Evolutionary conservation across 2,888 invertebrate species (phyloP).

Genomic region (Agonopterix heracliana): DNA sequence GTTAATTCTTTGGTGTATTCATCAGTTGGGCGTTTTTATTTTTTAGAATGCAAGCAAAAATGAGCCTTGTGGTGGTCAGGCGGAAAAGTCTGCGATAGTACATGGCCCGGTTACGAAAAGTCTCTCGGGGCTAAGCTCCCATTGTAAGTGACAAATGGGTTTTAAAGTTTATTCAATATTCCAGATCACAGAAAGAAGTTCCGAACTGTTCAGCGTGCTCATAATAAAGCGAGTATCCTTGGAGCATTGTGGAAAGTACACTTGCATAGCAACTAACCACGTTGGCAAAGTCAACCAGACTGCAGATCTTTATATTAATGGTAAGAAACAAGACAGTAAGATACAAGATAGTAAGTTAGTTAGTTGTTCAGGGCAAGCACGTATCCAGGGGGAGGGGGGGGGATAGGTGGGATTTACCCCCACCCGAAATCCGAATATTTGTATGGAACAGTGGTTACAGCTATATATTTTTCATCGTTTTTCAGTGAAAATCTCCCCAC

Average conservation of each 20-base stretch:
- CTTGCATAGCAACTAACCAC: constrained; percentile 83
- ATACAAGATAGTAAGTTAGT: too few species aligned
- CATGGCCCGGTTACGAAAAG: background rate
- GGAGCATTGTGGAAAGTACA: constrained; percentile 82
- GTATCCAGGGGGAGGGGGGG: too few species aligned
- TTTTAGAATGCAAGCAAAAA: too few species aligned
- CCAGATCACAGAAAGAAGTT: constrained; percentile 80
- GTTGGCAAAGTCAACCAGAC: constrained; percentile 83
- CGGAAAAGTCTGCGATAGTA: too few species aligned
- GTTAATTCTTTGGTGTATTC: background rate
- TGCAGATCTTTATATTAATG: constrained; percentile 82
- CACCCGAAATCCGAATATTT: too few species aligned
- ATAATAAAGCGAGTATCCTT: constrained; percentile 82
- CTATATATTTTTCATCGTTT: too few species aligned
- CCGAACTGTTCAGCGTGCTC: constrained; percentile 81
- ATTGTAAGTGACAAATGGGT: background rate
- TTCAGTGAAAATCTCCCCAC: too few species aligned
- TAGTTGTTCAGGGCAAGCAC: too few species aligned
- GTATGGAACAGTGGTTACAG: too few species aligned
- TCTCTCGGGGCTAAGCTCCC: background rate
- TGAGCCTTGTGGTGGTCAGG: too few species aligned
- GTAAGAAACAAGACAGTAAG: constrained; percentile 65
- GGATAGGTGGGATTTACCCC: too few species aligned
- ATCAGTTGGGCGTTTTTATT: background rate
- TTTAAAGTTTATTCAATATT: constrained; percentile 11